These are phyloP conservation scores for Campaea margaritaria DNA, from an alignment of 2,888 invertebrate genomes.

Conservation along the genomic window DNA sequence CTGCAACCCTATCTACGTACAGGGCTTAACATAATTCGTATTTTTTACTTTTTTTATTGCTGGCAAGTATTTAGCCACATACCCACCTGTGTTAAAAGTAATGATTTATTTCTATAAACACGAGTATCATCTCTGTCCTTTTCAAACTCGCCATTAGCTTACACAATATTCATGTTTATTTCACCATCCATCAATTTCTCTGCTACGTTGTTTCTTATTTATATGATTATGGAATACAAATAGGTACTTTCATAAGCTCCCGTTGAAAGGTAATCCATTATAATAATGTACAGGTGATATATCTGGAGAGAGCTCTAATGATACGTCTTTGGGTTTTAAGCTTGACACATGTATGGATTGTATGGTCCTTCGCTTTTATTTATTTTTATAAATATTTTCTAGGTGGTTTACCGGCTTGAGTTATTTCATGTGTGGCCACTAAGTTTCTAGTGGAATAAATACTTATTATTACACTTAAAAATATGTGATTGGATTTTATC, in stretches of 20 bases:
- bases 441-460: neutral
- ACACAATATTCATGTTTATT: conserved; percentile 3
- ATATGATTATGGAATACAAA: conserved; percentile 20
- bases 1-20: too few relatives aligned
- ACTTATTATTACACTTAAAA: neutral
- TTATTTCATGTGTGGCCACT: neutral
- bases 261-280: conserved; percentile 21
- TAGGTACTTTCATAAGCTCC: conserved; percentile 5
- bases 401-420: neutral
- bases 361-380: conserved; percentile 10
- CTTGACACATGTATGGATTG: conserved; percentile 16
- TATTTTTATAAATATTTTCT: conserved; percentile 6
- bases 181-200: conserved; percentile 12
- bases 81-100: too few relatives aligned
- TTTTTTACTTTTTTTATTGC: too few relatives aligned
- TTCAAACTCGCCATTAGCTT: neutral
- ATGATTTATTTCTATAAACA: too few relatives aligned
- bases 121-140: neutral
- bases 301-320: conserved; percentile 12
- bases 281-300: conserved; percentile 7
- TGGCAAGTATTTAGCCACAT: too few relatives aligned
- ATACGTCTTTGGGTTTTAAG: conserved; percentile 17
- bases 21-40: too few relatives aligned
- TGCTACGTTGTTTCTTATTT: neutral
- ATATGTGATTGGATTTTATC: neutral